phyloP scores from a whole-genome alignment of 1,140 invertebrate species.

The Megalopta genalis region DNA sequence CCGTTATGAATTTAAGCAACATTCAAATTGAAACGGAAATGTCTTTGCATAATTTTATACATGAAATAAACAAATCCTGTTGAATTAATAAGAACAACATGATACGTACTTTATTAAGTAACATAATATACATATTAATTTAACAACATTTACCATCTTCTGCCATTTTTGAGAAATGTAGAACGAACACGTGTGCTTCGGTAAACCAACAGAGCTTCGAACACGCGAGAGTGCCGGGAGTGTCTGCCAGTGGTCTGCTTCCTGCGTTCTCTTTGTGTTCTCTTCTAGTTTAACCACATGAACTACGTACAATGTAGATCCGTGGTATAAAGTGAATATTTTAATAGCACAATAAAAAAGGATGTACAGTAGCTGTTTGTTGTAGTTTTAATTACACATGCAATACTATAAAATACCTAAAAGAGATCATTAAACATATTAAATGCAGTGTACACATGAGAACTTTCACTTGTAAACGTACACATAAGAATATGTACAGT shows the following conservation, averaged over 20 bases:
- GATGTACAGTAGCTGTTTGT: not conserved
- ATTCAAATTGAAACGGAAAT: conserved; percentile 31
- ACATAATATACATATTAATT: conserved; percentile 11
- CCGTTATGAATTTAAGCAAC: not conserved
- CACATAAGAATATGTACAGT: not conserved
- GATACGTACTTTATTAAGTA: conserved; percentile 20
- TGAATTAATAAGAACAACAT: not conserved
- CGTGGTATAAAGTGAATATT: not conserved
- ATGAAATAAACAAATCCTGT: not conserved
- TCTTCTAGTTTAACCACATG: not conserved
- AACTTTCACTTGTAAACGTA: not conserved
- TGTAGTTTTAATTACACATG: not conserved
- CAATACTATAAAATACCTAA: not conserved
- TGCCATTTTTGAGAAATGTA: conserved; percentile 66
- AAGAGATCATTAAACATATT: not conserved
- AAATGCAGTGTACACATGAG: not conserved
- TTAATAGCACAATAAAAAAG: not conserved
- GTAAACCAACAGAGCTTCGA: not conserved
- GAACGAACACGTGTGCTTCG: conserved; percentile 56
- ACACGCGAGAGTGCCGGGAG: conserved; percentile 12
- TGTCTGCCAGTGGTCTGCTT: too few relatives aligned
- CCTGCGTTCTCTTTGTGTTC: not conserved
- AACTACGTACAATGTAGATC: not conserved
- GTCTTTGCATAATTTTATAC: not conserved
- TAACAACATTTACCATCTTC: conserved; percentile 71